Conservation (phyloP, 1,140 invertebrate genomes). For the Scaptomyza graminum region DNA sequence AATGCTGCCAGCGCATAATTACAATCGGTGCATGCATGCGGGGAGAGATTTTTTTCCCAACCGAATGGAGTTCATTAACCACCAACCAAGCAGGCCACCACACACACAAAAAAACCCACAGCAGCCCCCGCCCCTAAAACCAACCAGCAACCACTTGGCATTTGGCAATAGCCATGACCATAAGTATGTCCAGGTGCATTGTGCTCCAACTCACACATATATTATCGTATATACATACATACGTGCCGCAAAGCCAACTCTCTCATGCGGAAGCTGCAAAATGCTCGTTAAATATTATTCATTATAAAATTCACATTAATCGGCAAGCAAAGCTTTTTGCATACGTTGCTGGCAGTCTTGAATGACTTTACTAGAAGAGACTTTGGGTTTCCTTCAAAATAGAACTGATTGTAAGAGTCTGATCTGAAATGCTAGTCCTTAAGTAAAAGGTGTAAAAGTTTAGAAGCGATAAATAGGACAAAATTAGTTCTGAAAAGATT, state of each 20-base stretch:
- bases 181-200: constrained; percentile 10
- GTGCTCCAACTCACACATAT: not conserved
- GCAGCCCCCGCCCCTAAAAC: not conserved
- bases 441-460: not conserved
- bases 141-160: constrained; percentile 5
- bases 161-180: constrained; percentile 33
- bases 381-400: not conserved
- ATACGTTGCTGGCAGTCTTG: not conserved
- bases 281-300: constrained; percentile 39
- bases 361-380: not conserved
- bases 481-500: too few species aligned
- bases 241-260: constrained; percentile 19
- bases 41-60: constrained; percentile 36
- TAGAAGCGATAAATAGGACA: too few species aligned
- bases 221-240: too few species aligned
- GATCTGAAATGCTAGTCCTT: not conserved
- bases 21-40: constrained; percentile 69
- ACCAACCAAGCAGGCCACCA: constrained; percentile 21
- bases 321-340: constrained; percentile 28
- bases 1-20: constrained; percentile 64
- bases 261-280: constrained; percentile 70
- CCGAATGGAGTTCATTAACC: constrained; percentile 72
- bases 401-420: not conserved
- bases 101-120: not conserved
- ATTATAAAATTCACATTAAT: constrained; percentile 58